phyloP scores from a whole-genome alignment of 2,888 invertebrate species.

The Netelia inedita region DNA sequence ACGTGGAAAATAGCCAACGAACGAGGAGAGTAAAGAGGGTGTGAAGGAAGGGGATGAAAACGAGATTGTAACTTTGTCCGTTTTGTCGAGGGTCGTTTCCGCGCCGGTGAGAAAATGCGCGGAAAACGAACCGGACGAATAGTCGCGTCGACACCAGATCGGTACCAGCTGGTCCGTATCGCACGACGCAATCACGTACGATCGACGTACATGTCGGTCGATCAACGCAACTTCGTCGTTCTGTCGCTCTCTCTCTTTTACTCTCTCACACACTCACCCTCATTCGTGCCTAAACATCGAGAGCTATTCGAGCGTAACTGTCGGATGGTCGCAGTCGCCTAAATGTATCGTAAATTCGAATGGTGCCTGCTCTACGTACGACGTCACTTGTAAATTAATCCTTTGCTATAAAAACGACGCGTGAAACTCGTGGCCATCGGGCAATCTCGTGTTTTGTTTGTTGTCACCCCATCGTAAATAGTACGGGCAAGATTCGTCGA shows the following conservation, averaged over 20 bases:
- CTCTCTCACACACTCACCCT: neutral
- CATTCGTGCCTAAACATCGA: conserved; percentile 21
- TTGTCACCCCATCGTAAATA: too few relatives aligned
- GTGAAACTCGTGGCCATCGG: too few relatives aligned
- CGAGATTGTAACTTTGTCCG: conserved; percentile 25
- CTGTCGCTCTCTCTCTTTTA: neutral
- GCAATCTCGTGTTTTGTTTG: too few relatives aligned
- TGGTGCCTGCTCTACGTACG: conserved; percentile 50
- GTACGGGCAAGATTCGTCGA: too few relatives aligned
- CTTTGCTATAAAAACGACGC: too few relatives aligned
- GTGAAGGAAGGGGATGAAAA: conserved; percentile 1
- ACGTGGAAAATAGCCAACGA: conserved; percentile 26
- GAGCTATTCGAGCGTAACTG: conserved; percentile 57
- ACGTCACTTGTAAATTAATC: neutral
- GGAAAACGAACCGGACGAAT: conserved; percentile 25
- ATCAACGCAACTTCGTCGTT: conserved; percentile 37
- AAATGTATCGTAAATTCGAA: conserved; percentile 58
- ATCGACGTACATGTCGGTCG: conserved; percentile 37
- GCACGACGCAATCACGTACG: conserved; percentile 9
- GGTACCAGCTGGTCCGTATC: conserved; percentile 36
- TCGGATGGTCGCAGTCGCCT: conserved; percentile 40
- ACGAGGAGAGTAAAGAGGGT: conserved; percentile 8
- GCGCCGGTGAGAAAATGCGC: conserved; percentile 17
- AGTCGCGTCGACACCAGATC: conserved; percentile 32
- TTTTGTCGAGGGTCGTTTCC: conserved; percentile 42